These are phyloP conservation scores for Upupa epops DNA, from an alignment of 2,113 vertebrate genomes.

Conservation along the genomic window DNA sequence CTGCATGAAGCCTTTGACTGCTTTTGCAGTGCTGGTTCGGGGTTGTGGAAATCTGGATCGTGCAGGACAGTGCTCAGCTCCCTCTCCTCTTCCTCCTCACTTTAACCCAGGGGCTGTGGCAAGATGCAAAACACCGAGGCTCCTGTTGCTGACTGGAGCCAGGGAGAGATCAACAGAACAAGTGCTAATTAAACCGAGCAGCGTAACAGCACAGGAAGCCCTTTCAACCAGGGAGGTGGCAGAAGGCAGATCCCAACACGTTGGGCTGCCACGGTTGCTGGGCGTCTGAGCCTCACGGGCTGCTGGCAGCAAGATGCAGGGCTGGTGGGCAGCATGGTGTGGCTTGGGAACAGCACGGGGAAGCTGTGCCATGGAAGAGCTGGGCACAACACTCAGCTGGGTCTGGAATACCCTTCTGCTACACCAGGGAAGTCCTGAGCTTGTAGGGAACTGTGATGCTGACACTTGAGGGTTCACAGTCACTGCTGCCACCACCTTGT, in stretches of 20 bases:
- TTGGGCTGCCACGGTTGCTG: background rate
- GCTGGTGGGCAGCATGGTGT: background rate
- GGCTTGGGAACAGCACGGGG: background rate
- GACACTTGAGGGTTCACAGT: background rate
- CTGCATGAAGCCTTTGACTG: background rate
- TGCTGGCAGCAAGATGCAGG: background rate
- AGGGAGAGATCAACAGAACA: background rate
- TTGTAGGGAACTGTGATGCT: background rate
- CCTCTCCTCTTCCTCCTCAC: background rate
- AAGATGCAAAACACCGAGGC: rapidly evolving
- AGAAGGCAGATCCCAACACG: conserved; percentile 51
- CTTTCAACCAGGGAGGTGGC: conserved; percentile 12
- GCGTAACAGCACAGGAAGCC: conserved; percentile 1
- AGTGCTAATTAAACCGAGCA: background rate
- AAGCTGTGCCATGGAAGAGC: background rate
- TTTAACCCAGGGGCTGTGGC: background rate
- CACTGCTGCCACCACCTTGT: background rate
- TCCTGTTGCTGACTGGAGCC: rapidly evolving
- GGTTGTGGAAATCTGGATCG: background rate
- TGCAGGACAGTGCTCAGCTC: rapidly evolving
- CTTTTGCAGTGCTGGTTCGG: background rate
- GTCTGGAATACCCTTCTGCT: background rate
- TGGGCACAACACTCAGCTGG: rapidly evolving
- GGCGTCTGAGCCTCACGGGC: background rate
- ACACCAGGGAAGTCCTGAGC: background rate